Base-by-base conservation (phyloP, 2,888 invertebrate genomes). In the Phyto melanocephala region DNA sequence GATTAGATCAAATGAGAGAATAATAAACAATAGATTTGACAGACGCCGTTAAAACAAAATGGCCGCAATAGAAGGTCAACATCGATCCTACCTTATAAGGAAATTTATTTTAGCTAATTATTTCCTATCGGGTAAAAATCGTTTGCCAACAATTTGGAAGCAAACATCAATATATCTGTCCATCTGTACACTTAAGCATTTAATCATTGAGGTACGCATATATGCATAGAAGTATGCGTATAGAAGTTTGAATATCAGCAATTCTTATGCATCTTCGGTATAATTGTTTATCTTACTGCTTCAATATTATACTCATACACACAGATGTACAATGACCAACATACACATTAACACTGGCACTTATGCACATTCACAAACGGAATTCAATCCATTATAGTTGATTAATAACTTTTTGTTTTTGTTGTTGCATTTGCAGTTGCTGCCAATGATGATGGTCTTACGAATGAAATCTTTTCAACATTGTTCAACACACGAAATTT, bases 381-480 rank as follows among this genome's bases (percentile, higher is more conserved):
- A 75, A 80, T 63, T 68, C 68, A 45, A 75, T 63, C 74, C 62
- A 68, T 80, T 68, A 56, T 33, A 45, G 60, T 74, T 74, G 67
- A 80, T 80, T 74, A 74, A 74, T 74, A 74, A 74, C 67, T 67
- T 67, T 80, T 42, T 50, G 65, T 58, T 80, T 13, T 17, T 22
- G 20, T 45, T 37, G 20, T 7, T 35, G 33, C n/a, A n/a, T 33
- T 33, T 33, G 15, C 33, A 33, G 13, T 20, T 58, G 65, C 54
- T 62, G 45, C 17, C 28, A 28, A 28, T 68, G 50, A 11, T 42
- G 52, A 42, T 52, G 52, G 33, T 63, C 50, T 28, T 45, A n/a
- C 42, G 4, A 35, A 28, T 17, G 67, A 52, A 45, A 60, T 45
- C 67, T 45, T 35, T 37, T 35, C 2, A 40, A 40, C 37, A 58